Percentiles rank a stretch among this genome's conserved stretches.
These are phyloP conservation scores for Fissipunctia ypsillon DNA, from an alignment of 2,888 invertebrate species.

Conservation along the genomic window DNA sequence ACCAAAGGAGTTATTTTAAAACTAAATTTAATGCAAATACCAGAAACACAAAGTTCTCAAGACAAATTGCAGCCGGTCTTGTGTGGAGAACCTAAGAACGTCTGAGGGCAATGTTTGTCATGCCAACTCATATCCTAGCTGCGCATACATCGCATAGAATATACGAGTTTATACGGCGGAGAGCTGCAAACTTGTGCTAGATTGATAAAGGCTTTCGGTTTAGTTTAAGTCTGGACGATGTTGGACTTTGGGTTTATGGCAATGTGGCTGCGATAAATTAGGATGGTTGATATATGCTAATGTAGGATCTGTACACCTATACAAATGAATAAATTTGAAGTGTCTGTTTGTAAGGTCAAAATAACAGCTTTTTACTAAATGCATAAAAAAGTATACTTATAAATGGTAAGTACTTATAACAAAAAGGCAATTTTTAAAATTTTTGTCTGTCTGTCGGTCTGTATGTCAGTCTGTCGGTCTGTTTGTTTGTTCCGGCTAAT, in stretches of 20 bases:
- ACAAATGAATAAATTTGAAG: no score
- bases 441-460: no score
- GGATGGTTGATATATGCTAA: not conserved
- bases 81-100: constrained; percentile 43
- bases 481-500: no score
- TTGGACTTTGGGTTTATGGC: not conserved
- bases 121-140: constrained; percentile 64
- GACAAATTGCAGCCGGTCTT: constrained; percentile 12
- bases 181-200: constrained; percentile 37
- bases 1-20: not conserved
- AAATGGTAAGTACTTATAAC: no score
- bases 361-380: no score
- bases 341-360: no score
- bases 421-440: no score
- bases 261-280: not conserved
- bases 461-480: no score
- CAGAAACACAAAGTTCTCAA: constrained; percentile 15
- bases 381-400: no score
- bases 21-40: not conserved
- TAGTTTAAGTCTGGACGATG: not conserved
- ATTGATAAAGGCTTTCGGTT: constrained; percentile 42
- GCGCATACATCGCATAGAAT: constrained; percentile 49
- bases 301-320: no score
- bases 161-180: constrained; percentile 20
- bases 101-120: constrained; percentile 62